These are phyloP conservation scores for Pseudorectes ferrugineus DNA, from an alignment of 2,113 vertebrate genomes.

Conservation along the genomic window DNA sequence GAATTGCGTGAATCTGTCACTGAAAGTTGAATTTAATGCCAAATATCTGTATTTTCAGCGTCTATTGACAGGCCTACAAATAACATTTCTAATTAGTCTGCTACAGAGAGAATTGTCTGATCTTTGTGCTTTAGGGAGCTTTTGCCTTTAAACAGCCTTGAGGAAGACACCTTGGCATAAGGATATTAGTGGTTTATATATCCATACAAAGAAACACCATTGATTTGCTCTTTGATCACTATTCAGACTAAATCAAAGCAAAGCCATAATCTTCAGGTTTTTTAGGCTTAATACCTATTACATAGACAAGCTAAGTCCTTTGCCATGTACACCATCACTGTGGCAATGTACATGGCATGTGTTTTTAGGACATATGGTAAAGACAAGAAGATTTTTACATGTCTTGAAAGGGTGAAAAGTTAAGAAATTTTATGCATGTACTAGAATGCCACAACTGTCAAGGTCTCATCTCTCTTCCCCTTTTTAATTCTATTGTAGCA, in stretches of 20 bases:
- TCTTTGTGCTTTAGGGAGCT: background rate
- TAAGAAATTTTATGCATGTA: background rate
- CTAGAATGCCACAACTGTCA: background rate
- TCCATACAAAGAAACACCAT: background rate
- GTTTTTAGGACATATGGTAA: background rate
- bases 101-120: background rate
- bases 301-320: background rate
- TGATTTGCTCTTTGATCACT: background rate
- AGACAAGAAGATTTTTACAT: background rate
- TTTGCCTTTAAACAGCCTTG: background rate
- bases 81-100: background rate
- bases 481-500: background rate
- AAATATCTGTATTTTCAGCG: slow-evolving; percentile 16
- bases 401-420: background rate
- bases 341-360: background rate
- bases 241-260: background rate
- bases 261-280: background rate
- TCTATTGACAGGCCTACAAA: slow-evolving; percentile 9
- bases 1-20: background rate
- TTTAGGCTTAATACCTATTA: background rate
- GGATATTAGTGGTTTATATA: background rate
- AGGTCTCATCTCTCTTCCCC: background rate
- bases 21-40: background rate
- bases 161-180: background rate
- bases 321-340: background rate